Evolutionary conservation across 2,888 invertebrate species (phyloP).

Genomic region (Phengaris alcon): DNA sequence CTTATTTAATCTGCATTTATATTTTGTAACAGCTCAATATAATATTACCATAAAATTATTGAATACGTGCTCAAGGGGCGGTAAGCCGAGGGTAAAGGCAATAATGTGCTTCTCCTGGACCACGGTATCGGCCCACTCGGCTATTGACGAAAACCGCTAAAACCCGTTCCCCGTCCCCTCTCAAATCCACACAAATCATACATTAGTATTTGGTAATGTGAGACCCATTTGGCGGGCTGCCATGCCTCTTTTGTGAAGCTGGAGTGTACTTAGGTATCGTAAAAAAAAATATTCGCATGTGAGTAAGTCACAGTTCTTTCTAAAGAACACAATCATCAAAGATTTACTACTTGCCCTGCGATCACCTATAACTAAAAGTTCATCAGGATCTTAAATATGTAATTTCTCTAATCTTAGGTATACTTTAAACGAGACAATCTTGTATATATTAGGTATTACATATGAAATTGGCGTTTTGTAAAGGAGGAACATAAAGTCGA

Average conservation of each 20-base stretch:
- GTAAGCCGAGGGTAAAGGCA: slow-evolving; percentile 40
- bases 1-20: no score
- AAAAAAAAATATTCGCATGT: neutral
- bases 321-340: neutral
- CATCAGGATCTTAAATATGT: no score
- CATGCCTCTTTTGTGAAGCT: neutral
- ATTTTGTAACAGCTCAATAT: slow-evolving; percentile 38
- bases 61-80: slow-evolving; percentile 48
- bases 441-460: no score
- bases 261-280: neutral
- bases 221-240: slow-evolving; percentile 23
- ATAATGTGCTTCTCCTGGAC: slow-evolving; percentile 39
- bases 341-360: neutral
- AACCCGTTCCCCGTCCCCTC: neutral
- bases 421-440: no score
- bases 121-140: neutral
- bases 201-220: slow-evolving; percentile 6
- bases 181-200: neutral
- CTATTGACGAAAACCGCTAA: neutral
- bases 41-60: slow-evolving; percentile 31
- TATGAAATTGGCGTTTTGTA: no score
- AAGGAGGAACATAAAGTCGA: no score
- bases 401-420: no score
- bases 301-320: neutral
- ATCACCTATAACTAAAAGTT: no score